Base-by-base conservation (phyloP, 2,888 invertebrate species). In the Spisula subtruncata region DNA sequence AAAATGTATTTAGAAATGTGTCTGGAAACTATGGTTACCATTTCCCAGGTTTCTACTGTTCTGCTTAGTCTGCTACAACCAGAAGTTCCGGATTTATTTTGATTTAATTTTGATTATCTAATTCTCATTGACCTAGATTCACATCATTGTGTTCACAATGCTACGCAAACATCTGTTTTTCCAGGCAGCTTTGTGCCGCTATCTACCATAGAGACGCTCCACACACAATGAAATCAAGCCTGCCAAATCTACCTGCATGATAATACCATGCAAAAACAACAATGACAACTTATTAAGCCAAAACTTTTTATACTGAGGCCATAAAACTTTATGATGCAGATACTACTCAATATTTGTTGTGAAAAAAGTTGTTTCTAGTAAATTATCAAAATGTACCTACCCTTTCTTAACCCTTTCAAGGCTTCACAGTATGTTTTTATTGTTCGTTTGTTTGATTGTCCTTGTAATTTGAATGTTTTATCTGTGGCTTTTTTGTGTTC, bases 261-360 rank as follows among this genome's bases (percentile, higher is more conserved):
- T 56, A 51, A 85, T 79, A 25, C 29, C 25, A 80, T 32, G 80
- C 85, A 85, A 84, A 84, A 84, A 84, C 84, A 51, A 79, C 25
- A 85, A 35, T 85, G 85, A 85, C 85, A 85, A 75, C 79, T 18
- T 56, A 56, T 79, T 54, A 79, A 79, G 75, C 46, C 75, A 71
- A 25, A 1, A 32, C 8, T 84, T 84, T 83, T 75, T 75, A 75
- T 75, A 75, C 14, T 35, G 6, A 32, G 75, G 16, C 16, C 35
- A 75, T 66, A 66, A 51, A 66, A 25, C 25, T 66, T 66, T 75
- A 25, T 75, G 75, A 18, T 18, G 25, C 32, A 35, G 75, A 35
- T 75, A 35, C 32, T 25, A 16, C 32, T 25, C 14, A 75, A 32
- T 16, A 1, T 71, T 25, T 12, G 41, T 10, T 71, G 71, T 56